Base-by-base conservation (phyloP, 2,113 vertebrate genomes). In the Burhinus oedicnemus region DNA sequence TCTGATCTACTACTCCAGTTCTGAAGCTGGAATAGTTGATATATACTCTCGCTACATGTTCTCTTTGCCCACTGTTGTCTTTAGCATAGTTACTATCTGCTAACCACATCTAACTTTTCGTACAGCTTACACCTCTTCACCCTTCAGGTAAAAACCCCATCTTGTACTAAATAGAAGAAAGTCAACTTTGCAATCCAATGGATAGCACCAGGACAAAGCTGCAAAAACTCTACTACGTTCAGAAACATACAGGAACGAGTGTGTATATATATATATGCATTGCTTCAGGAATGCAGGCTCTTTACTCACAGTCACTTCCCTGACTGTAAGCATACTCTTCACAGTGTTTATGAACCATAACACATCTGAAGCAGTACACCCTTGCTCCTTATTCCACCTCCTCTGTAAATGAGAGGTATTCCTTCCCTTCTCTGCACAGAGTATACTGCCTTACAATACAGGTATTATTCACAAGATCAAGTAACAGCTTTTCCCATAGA, bases 251-350 rank as follows among this genome's bases (percentile, higher is more conserved):
- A 45, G 36, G 21, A 83, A 65, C 0, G 5, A 51, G 29, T 15
- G 29, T 1, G 5, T 0, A 0, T 27, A 36, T 4, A 32, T 1
- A 5, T 0, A 0, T 27, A 36, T 4, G 44, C 52, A 15, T 1
- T 42, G 72, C 65, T 92, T 54, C 2, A 8, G 76, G 40, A 89
- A 72, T 0, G 3, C 4, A 5, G 80, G 61, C 81, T 91, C 54
- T 83, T 45, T 1, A 2, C 40, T 49, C 78, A 27, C 16, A 9
- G 7, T 42, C 26, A n/a, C 70, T 76, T 76, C 45, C 10, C 18
- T 32, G 75, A 32, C 60, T 32, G 26, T 15, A 47, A 80, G 36
- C 54, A 72, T 61, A 22, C 34, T 58, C 36, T 30, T 20, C 42
- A 20, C 34, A 60, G 52, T 9, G 6, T 54, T 94, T 36, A 83